Evolutionary conservation across 2,888 invertebrate genomes (phyloP), one percentile per base, ranked within the genome.

Genomic region (Theretra japonica): DNA sequence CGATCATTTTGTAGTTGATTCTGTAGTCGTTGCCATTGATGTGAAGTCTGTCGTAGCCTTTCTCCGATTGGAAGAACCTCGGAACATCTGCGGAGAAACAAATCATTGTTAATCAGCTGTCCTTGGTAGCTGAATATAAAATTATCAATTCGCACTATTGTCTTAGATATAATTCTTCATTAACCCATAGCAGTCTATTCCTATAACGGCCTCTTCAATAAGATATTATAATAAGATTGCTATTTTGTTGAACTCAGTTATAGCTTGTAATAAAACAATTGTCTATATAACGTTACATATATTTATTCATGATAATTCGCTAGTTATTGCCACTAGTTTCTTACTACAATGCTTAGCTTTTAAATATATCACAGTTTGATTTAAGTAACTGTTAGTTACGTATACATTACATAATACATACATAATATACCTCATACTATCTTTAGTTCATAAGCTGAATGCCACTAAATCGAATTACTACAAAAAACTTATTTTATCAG

Each of bases 1-100:
- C 56, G 48, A 59, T 15, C 25, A 68, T 41, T 33, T 33, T 59
- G 30, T 56, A 69, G 53, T 69, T 50, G 8, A 56, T 56, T 8
- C 68, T 28, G 11, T 53, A 69, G 11, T 53, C 68, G 21, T 69
- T 56, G 19, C 68, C 50, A 4, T 56, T 56, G n/a, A 69, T 28
- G 3, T 69, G 68, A 1, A 69, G 53, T n/a, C 68, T 53, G 4
- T 69, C 68, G 21, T 53, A 69, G 5, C 68, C 68, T 30, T 56
- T 69, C 53, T 50, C 50, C 0, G 50, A 25, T 28, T 56, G 30
- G 23, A n/a, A 62, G n/a, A 62, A 57, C 65, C 69, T 21, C 48
- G 62, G 57, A 30, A 69, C 33, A 56, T 30, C 62, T 71, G 62
- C 4, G 17, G 23, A 50, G 17, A n/a, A 33, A 33, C 53, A 56